Base-by-base conservation (phyloP, 35 echinoderm and acorn worm species). In the Heliocidaris erythrogramma region DNA sequence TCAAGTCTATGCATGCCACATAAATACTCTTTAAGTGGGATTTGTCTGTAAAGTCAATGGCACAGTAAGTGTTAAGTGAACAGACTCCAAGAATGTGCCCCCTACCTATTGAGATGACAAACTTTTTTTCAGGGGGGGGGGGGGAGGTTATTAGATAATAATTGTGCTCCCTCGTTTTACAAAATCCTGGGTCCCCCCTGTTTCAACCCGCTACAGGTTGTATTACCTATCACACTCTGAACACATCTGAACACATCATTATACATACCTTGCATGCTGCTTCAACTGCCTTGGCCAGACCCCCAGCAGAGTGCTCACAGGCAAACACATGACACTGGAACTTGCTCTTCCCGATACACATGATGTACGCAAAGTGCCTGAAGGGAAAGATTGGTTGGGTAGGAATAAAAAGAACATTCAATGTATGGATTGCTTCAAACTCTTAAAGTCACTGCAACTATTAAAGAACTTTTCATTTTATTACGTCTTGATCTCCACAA, bases 291-390 rank as follows among this genome's bases (percentile, higher is more conserved):
- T 99, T 99, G 48, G 98, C 98, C 92, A 99, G 95, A 48, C 98
- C 98, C 18, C 98, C 98, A 0, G 98, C 97, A 14, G 98, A 99
- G 93, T 99, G 98, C 85, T 99, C 98, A 93, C 98, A 99, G 95
- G 92, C 91, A 53, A 97, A 97, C 10, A 99, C 97, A 31, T 99
- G 98, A 53, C 98, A 97, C 52, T 96, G 96, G 85, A 97, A 99
- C 93, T 99, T 96, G 93, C 97, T 96, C 88, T 99, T 99, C 42
- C 98, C 98, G 11, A 96, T 94, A 59, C 98, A 99, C 98, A 99
- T 99, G 97, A 99, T 97, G 97, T 97, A 99, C 3, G 94, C 98
- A 99, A 99, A 99, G 96, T 99, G 98, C 35, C 98, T 97, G 85
- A 48, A 93, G 61, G 14, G 48, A 94, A 97, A 56, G 35, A 3